Percentiles rank a stretch among this genome's conserved stretches.
Evolutionary conservation across 2,113 vertebrate species (phyloP).

Genomic region (Microtus ochrogaster): DNA sequence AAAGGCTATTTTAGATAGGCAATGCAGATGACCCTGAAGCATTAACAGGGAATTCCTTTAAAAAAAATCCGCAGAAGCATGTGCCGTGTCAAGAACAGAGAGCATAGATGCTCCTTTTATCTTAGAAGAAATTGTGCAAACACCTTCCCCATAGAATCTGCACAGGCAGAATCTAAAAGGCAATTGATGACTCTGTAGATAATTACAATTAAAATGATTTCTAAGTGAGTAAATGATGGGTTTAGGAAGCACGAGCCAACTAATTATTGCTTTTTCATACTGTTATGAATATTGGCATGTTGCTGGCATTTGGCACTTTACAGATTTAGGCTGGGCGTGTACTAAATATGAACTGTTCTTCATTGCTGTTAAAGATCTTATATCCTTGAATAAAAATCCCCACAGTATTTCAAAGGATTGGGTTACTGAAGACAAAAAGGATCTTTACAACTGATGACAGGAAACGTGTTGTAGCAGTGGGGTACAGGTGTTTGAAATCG

Average conservation of each 20-base stretch:
- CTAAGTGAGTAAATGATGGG: constrained; percentile 70
- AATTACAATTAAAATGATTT: constrained; percentile 78
- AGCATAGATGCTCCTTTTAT: not conserved
- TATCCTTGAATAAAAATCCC: constrained; percentile 25
- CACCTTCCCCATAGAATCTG: constrained; percentile 66
- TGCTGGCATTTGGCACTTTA: constrained; percentile 75
- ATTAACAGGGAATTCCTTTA: not conserved
- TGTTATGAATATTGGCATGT: constrained; percentile 62
- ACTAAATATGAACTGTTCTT: constrained; percentile 68
- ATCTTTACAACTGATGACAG: not conserved
- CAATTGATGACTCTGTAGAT: constrained; percentile 69
- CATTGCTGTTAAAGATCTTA: constrained; percentile 43
- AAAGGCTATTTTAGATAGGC: not conserved
- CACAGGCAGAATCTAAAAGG: constrained; percentile 67
- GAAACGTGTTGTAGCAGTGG: not conserved
- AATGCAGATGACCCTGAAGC: not conserved
- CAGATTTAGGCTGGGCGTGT: constrained; percentile 71
- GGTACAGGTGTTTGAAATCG: not conserved
- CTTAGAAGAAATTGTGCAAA: constrained; percentile 36
- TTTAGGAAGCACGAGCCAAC: constrained; percentile 70
- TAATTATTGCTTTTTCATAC: constrained; percentile 34
- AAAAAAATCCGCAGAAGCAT: not conserved
- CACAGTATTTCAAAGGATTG: not conserved
- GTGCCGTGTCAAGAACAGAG: not conserved
- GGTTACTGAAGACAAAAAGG: not conserved